Evolutionary conservation across 2,113 vertebrate genomes (phyloP), one percentile per base, ranked within the genome.

Genomic region (Scomber scombrus): DNA sequence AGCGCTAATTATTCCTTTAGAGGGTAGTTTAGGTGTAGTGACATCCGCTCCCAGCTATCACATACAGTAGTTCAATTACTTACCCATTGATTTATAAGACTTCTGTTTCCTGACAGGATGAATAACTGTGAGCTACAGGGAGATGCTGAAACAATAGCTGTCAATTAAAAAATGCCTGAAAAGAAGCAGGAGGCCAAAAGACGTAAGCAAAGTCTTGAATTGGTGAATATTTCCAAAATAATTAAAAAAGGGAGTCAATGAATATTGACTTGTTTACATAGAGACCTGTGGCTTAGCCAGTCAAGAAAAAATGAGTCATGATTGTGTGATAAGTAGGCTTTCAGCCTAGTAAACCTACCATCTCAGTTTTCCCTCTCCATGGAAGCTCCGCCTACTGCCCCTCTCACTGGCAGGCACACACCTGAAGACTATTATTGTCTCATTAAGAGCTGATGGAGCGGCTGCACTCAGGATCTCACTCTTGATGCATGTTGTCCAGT

Each of bases 1-100:
- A 12, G 56, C 60, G 6, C 47, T 78, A 75, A 78, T 84, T 81
- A 75, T 67, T 84, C 52, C 57, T 76, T 80, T 31, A 46, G 45
- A 71, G 51, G 16, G 46, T 4, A 40, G n/a, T 66, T 78, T 7
- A 19, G 34, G 14, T 78, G 71, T 10, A 46, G 78, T 60, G 18
- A 73, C 73, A 67, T 84, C 52, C 3, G 12, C 31, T 57, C 16
- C 45, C 34, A 57, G 68, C 71, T 14, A 63, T 56, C 43, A 60
- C 46, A 45, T 10, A 55, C 11, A 18, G 4, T 18, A 9, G 46
- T 61, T 80, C 34, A 82, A 58, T 88, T 63, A 85, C 43, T 71
- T 64, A 52, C 76, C 29, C 49, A 23, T 0, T 73, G 68, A 81
- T 88, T 79, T 73, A 76, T 67, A 34, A 47, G 56, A 7, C 47